Evolutionary conservation across 2,888 invertebrate species (phyloP).

Genomic region (Archips crataeganus): DNA sequence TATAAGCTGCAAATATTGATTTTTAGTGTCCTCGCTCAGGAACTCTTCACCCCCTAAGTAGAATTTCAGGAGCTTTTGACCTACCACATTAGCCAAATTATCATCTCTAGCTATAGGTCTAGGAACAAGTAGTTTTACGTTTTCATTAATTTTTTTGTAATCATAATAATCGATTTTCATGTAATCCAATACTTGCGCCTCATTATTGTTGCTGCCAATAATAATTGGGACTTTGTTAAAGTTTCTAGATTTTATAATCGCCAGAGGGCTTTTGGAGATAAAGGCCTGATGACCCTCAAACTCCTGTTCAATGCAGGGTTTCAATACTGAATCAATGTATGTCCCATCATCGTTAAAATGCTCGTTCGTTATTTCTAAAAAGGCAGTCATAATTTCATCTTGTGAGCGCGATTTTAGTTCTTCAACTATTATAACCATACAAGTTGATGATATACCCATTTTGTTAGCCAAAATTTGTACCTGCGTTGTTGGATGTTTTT

Average conservation of each 20-base stretch:
- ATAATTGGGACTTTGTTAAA: slow-evolving; percentile 78
- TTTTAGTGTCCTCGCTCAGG: slow-evolving; percentile 65
- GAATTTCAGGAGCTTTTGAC: slow-evolving; percentile 69
- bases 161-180: slow-evolving; percentile 62
- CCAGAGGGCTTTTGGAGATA: slow-evolving; percentile 69
- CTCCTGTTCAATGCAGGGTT: slow-evolving; percentile 76
- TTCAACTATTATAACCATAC: slow-evolving; percentile 68
- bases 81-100: slow-evolving; percentile 62
- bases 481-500: slow-evolving; percentile 66
- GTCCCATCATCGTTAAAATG: slow-evolving; percentile 49
- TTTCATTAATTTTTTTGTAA: slow-evolving; percentile 68
- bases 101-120: slow-evolving; percentile 62
- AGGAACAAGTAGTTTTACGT: slow-evolving; percentile 67
- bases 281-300: slow-evolving; percentile 77
- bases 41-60: slow-evolving; percentile 68
- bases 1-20: slow-evolving; percentile 72
- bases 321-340: slow-evolving; percentile 66
- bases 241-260: slow-evolving; percentile 73
- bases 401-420: slow-evolving; percentile 61
- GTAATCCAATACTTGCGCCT: slow-evolving; percentile 64
- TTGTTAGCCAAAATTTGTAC: slow-evolving; percentile 64
- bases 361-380: slow-evolving; percentile 47
- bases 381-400: slow-evolving; percentile 61
- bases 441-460: slow-evolving; percentile 61
- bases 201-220: slow-evolving; percentile 75